A percentile compares a stretch with the other conserved stretches of the same genome.
phyloP scores from a whole-genome alignment of 2,113 vertebrate species.

The Planiliza haematocheilus region DNA sequence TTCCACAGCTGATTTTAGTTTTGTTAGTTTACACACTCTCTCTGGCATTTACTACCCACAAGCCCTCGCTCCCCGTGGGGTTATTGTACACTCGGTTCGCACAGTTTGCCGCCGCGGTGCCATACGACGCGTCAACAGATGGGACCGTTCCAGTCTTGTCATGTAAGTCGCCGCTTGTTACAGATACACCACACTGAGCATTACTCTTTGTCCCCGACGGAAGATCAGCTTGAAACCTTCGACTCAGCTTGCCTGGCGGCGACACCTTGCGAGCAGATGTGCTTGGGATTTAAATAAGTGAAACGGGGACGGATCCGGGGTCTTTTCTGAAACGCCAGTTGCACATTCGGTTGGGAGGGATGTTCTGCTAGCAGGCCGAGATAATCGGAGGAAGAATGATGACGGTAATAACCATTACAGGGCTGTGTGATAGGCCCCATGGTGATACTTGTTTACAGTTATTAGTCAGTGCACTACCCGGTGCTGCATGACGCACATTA shows the following conservation, averaged over 20 bases:
- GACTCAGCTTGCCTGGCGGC: slow-evolving; percentile 2
- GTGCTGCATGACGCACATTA: slow-evolving; percentile 56
- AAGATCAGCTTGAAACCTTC: slow-evolving; percentile 36
- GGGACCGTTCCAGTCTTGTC: slow-evolving; percentile 27
- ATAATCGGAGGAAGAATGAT: slow-evolving; percentile 75
- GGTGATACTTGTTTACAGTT: slow-evolving; percentile 77
- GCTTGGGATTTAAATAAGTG: slow-evolving; percentile 40
- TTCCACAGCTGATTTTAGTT: slow-evolving; percentile 24
- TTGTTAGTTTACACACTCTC: slow-evolving; percentile 18
- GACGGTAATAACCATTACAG: slow-evolving; percentile 76
- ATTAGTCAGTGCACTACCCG: slow-evolving; percentile 61
- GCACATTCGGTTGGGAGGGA: slow-evolving; percentile 38
- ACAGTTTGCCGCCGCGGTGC: slow-evolving; percentile 28
- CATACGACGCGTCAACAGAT: slow-evolving; percentile 56
- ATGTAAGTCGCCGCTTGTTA: slow-evolving; percentile 37
- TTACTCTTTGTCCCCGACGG: slow-evolving; percentile 24
- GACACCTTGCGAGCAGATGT: slow-evolving; percentile 63
- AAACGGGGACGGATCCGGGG: slow-evolving; percentile 8
- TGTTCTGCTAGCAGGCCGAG: slow-evolving; percentile 41
- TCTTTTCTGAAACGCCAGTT: slow-evolving; percentile 10
- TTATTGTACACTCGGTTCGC: slow-evolving; percentile 45
- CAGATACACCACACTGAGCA: slow-evolving; percentile 27
- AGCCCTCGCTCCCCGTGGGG: slow-evolving; percentile 41
- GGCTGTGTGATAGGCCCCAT: slow-evolving; percentile 66
- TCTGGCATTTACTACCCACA: slow-evolving; percentile 38